Conservation (phyloP, 37 sponge, comb jelly and placozoan genomes). For the Chondrosia reniformis region DNA sequence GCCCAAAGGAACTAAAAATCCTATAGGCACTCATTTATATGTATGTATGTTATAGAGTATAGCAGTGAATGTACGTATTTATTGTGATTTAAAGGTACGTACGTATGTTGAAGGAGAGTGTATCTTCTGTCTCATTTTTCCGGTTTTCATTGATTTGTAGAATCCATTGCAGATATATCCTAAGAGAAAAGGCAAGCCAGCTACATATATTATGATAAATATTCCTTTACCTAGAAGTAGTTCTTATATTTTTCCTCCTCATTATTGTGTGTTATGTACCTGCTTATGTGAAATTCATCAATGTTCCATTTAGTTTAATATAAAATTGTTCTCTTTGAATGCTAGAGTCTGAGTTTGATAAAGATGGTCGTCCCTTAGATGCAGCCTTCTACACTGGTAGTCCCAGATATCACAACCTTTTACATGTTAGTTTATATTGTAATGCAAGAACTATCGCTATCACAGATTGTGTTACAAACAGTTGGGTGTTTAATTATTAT, state of each 20-base stretch:
- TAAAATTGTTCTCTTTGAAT: background rate
- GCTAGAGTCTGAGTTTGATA: constrained; percentile 21
- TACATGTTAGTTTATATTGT: constrained; percentile 24
- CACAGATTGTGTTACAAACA: too few relatives aligned
- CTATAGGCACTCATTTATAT: too few relatives aligned
- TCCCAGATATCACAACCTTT: constrained; percentile 51
- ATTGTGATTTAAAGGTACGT: too few relatives aligned
- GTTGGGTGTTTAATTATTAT: too few relatives aligned
- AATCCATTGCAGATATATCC: constrained; percentile 50
- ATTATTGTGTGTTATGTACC: background rate
- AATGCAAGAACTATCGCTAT: too few relatives aligned
- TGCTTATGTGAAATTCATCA: background rate
- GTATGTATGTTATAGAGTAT: too few relatives aligned
- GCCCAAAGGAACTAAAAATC: too few relatives aligned
- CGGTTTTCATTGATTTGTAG: constrained; percentile 15
- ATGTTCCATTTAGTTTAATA: background rate
- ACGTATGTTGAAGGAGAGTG: too few relatives aligned
- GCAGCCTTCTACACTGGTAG: constrained; percentile 76
- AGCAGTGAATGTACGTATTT: background rate
- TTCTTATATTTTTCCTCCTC: background rate
- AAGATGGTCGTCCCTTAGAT: constrained; percentile 56
- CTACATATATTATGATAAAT: background rate
- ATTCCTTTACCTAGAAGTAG: background rate
- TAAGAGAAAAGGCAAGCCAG: constrained; percentile 49
- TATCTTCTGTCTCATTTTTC: too few relatives aligned